Evolutionary conservation across 2,888 invertebrate species (phyloP).

Genomic region (Nipponacmea schrenckii): DNA sequence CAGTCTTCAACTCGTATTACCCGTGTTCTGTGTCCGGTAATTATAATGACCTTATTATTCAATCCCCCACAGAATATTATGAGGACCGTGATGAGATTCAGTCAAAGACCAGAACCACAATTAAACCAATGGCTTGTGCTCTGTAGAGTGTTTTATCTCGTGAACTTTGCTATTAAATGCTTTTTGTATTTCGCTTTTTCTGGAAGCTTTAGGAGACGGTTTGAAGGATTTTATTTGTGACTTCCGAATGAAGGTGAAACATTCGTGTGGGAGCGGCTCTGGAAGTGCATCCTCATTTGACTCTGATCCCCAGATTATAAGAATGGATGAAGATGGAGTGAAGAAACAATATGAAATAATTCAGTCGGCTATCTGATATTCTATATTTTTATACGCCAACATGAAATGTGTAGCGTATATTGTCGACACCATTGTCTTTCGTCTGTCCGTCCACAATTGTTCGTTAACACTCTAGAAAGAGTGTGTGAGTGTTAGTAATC

Average conservation of each 20-base stretch:
- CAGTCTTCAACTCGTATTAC: constrained; percentile 26
- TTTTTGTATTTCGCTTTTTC: constrained; percentile 33
- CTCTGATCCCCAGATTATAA: background rate
- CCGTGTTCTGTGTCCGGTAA: constrained; percentile 29
- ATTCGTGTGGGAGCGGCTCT: background rate
- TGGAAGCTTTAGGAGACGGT: constrained; percentile 26
- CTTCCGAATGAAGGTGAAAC: background rate
- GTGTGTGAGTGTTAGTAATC: too few species aligned
- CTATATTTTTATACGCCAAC: too few species aligned
- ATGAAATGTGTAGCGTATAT: too few species aligned
- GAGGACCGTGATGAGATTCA: constrained; percentile 17
- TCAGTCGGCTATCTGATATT: background rate
- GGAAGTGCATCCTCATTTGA: background rate
- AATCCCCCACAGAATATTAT: constrained; percentile 28
- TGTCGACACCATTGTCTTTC: too few species aligned
- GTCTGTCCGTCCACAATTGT: too few species aligned
- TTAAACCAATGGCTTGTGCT: constrained; percentile 18
- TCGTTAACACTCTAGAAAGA: too few species aligned
- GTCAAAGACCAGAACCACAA: background rate
- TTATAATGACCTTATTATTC: constrained; percentile 24
- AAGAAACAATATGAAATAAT: background rate
- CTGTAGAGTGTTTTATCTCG: constrained; percentile 21
- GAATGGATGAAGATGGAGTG: background rate
- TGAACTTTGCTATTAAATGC: constrained; percentile 29
- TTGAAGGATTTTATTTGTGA: background rate